Conservation (phyloP, 1,140 invertebrate genomes). For the Anthonomus grandis region DNA sequence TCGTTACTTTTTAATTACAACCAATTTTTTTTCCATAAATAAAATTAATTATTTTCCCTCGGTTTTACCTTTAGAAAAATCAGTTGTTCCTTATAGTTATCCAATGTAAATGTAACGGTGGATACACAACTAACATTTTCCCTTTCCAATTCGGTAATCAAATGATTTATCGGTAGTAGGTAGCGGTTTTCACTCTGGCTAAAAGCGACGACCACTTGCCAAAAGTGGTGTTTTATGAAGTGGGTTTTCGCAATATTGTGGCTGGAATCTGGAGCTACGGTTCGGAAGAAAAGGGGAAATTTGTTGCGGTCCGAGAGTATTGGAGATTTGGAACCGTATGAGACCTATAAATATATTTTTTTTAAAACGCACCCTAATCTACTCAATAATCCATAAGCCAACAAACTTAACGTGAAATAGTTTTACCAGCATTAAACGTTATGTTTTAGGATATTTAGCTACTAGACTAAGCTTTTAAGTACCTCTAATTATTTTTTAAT, state of each 20-base stretch:
- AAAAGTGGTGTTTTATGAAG: slow-evolving; percentile 77
- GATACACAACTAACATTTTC: slow-evolving; percentile 80
- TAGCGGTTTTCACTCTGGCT: slow-evolving; percentile 83
- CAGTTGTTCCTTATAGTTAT: slow-evolving; percentile 44
- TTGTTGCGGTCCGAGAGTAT: slow-evolving; percentile 79
- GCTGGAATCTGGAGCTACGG: slow-evolving; percentile 81
- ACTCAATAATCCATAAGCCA: too few relatives aligned
- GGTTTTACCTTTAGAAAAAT: slow-evolving; percentile 40
- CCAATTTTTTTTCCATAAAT: too few relatives aligned
- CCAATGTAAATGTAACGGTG: slow-evolving; percentile 75
- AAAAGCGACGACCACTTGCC: slow-evolving; percentile 82
- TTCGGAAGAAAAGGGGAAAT: slow-evolving; percentile 84
- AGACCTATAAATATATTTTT: slow-evolving; percentile 58
- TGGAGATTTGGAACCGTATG: slow-evolving; percentile 81
- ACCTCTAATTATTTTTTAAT: too few relatives aligned
- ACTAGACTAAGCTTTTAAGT: too few relatives aligned
- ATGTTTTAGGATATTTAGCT: too few relatives aligned
- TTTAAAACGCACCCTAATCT: too few relatives aligned
- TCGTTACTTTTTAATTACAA: too few relatives aligned
- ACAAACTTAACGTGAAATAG: too few relatives aligned
- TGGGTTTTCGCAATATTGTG: slow-evolving; percentile 81
- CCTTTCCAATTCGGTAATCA: slow-evolving; percentile 76
- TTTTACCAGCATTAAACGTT: too few relatives aligned
- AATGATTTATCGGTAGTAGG: slow-evolving; percentile 79
- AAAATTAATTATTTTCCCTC: not conserved